Conservation (phyloP, 2,888 invertebrate species). For the Athrips mouffetella region DNA sequence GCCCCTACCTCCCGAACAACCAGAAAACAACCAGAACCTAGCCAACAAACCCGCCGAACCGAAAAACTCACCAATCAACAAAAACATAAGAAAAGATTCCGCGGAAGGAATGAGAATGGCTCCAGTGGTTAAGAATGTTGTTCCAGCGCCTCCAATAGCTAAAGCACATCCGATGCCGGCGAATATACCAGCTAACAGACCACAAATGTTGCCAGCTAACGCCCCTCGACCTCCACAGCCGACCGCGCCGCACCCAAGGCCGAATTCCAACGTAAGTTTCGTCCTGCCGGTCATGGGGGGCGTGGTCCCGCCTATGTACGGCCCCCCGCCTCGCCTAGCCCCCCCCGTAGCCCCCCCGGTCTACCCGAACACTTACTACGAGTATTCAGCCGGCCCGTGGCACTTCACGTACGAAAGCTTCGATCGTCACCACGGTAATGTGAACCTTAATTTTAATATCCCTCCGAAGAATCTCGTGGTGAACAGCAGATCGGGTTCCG, state of each 20-base stretch:
- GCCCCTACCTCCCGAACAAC: slow-evolving; percentile 27
- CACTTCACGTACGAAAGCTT: slow-evolving; percentile 64
- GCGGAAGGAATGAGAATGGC: slow-evolving; percentile 16
- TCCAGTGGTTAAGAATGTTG: slow-evolving; percentile 26
- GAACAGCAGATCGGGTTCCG: slow-evolving; percentile 47
- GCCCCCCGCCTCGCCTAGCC: slow-evolving; percentile 26
- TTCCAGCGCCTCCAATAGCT: slow-evolving; percentile 26
- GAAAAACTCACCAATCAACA: slow-evolving; percentile 35
- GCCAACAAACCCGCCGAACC: slow-evolving; percentile 40
- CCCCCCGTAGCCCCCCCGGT: slow-evolving; percentile 35
- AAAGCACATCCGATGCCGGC: slow-evolving; percentile 25
- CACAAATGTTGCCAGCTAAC: slow-evolving; percentile 32
- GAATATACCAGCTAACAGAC: slow-evolving; percentile 37
- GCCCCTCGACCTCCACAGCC: slow-evolving; percentile 21
- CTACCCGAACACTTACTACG: slow-evolving; percentile 57
- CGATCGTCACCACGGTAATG: slow-evolving; percentile 55
- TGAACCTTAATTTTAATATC: slow-evolving; percentile 63
- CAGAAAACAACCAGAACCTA: slow-evolving; percentile 50
- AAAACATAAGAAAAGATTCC: slow-evolving; percentile 34
- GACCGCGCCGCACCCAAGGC: slow-evolving; percentile 16
- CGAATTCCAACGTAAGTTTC: slow-evolving; percentile 48
- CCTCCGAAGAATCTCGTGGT: slow-evolving; percentile 66
- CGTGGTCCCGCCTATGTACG: slow-evolving; percentile 27
- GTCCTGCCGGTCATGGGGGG: slow-evolving; percentile 44
- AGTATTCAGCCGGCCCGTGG: slow-evolving; percentile 63